phyloP scores from a whole-genome alignment of 2,888 invertebrate genomes.

The Cephus sareptanus region DNA sequence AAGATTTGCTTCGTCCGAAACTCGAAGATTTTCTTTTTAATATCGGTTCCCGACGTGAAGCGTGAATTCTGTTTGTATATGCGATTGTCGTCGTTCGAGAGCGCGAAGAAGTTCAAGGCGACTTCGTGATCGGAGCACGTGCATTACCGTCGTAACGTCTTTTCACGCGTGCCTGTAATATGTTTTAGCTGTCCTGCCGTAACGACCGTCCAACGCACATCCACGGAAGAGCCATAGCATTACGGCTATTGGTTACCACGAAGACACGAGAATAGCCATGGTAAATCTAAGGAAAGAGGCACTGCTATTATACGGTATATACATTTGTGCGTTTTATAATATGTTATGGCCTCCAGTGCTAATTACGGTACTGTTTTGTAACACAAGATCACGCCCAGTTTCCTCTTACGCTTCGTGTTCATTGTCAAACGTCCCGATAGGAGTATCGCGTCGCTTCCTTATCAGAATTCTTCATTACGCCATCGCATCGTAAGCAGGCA shows the following conservation, averaged over 20 bases:
- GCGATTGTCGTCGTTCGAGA: background rate
- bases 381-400: conserved; percentile 47
- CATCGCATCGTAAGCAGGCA: background rate
- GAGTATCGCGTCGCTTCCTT: background rate
- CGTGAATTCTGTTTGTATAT: background rate
- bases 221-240: background rate
- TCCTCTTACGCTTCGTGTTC: conserved; percentile 43
- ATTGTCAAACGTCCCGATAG: background rate
- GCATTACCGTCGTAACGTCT: conserved; percentile 39
- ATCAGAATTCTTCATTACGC: background rate
- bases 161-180: background rate
- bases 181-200: background rate
- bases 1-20: background rate
- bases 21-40: background rate
- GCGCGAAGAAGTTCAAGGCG: conserved; percentile 47
- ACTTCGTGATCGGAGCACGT: conserved; percentile 50
- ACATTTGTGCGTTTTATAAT: background rate
- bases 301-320: background rate
- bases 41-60: background rate
- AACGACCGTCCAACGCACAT: conserved; percentile 9
- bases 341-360: conserved; percentile 23
- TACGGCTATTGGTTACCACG: background rate
- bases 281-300: background rate
- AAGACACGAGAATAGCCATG: background rate
- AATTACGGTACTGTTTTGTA: conserved; percentile 58